Percentiles rank a stretch among this genome's conserved stretches.
phyloP scores from a whole-genome alignment of 2,797 vertebrate genomes.

The Leucoraja ocellata region DNA sequence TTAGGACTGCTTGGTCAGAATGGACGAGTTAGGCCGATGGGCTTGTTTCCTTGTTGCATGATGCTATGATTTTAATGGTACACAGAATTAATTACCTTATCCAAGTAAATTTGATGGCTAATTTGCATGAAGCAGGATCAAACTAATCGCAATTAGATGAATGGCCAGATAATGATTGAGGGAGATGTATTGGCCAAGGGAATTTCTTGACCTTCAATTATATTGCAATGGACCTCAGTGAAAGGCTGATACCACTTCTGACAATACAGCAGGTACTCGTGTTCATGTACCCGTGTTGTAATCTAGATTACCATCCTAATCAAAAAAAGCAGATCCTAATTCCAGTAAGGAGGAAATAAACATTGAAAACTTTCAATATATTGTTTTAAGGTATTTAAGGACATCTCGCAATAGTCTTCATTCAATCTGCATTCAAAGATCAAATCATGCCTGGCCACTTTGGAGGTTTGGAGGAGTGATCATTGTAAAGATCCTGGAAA shows the following conservation, averaged over 20 bases:
- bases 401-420: neutral
- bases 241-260: neutral
- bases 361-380: neutral
- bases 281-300: neutral
- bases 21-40: no score
- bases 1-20: no score
- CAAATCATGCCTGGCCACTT: neutral
- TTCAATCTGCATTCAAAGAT: neutral
- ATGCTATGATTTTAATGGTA: neutral
- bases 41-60: no score
- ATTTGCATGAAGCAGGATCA: neutral
- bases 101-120: neutral
- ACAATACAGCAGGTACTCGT: neutral
- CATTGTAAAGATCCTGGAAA: neutral
- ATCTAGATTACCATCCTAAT: neutral
- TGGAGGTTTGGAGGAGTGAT: neutral
- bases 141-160: neutral
- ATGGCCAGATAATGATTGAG: neutral
- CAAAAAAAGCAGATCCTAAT: neutral
- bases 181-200: neutral
- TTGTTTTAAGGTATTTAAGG: neutral
- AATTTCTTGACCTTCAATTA: neutral
- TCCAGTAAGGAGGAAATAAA: neutral
- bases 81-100: neutral
- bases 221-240: neutral